Evolutionary conservation across 1,140 invertebrate species (phyloP).

Genomic region (Drosophila asahinai): DNA sequence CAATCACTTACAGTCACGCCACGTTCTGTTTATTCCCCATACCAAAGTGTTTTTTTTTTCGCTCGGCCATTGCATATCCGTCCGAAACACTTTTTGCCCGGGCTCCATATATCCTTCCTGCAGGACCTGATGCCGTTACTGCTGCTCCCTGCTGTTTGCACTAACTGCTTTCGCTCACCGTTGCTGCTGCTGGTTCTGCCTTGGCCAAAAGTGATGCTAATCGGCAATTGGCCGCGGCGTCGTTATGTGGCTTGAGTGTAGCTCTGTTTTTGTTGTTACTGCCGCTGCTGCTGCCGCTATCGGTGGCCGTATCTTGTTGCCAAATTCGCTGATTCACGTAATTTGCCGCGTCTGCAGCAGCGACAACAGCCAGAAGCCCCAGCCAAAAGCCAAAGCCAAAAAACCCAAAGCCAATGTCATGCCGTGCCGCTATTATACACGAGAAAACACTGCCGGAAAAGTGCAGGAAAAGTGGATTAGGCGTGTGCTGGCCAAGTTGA

Average conservation of each 20-base stretch:
- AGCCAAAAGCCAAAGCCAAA: slow-evolving; percentile 32
- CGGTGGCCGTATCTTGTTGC: slow-evolving; percentile 61
- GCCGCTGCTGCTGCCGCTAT: slow-evolving; percentile 29
- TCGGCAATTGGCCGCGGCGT: slow-evolving; percentile 73
- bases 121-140: slow-evolving; percentile 4
- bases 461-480: slow-evolving; percentile 16
- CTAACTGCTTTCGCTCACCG: slow-evolving; percentile 31
- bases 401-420: slow-evolving; percentile 28
- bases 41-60: slow-evolving; percentile 16
- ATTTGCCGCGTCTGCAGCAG: slow-evolving; percentile 49
- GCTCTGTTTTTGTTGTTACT: slow-evolving; percentile 34
- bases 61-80: slow-evolving; percentile 39
- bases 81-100: slow-evolving; percentile 5
- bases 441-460: slow-evolving; percentile 13
- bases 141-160: slow-evolving; percentile 14
- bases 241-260: slow-evolving; percentile 54
- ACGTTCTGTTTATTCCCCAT: slow-evolving; percentile 28
- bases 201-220: slow-evolving; percentile 60
- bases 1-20: slow-evolving; percentile 50
- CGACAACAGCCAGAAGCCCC: slow-evolving; percentile 30
- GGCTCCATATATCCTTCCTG: slow-evolving; percentile 5
- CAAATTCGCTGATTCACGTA: slow-evolving; percentile 68
- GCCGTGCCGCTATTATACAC: slow-evolving; percentile 38
- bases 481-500: slow-evolving; percentile 5
- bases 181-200: slow-evolving; percentile 14